Evolutionary conservation across 2,888 invertebrate species (phyloP).

Genomic region (Acronicta psi): DNA sequence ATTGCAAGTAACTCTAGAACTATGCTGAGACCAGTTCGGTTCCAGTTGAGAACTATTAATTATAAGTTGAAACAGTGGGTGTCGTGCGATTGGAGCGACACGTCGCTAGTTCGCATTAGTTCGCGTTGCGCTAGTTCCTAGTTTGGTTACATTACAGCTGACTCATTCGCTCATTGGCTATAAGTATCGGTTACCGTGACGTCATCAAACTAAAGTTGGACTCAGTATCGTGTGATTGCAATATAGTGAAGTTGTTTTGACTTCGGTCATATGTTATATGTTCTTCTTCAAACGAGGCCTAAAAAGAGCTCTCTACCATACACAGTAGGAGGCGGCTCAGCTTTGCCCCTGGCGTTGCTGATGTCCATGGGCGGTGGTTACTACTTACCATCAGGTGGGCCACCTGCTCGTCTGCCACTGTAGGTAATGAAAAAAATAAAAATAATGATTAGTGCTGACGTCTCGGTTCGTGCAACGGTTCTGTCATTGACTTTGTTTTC

Average conservation of each 20-base stretch:
- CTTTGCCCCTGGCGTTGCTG: too few species aligned
- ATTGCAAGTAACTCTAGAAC: constrained; percentile 39
- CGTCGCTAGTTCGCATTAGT: constrained; percentile 33
- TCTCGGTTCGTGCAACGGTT: too few species aligned
- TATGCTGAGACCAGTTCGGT: constrained; percentile 34
- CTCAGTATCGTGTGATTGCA: not conserved
- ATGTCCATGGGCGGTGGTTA: too few species aligned
- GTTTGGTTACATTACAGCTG: constrained; percentile 36
- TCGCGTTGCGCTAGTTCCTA: constrained; percentile 25
- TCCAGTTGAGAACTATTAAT: constrained; percentile 47
- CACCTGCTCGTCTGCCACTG: too few species aligned
- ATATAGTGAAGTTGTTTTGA: not conserved
- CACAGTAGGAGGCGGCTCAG: too few species aligned
- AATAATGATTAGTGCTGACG: too few species aligned
- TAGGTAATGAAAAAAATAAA: too few species aligned
- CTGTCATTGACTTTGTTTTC: too few species aligned
- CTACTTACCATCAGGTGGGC: too few species aligned
- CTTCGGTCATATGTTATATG: not conserved
- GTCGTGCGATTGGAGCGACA: constrained; percentile 37
- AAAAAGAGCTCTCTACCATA: too few species aligned
- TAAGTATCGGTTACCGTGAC: constrained; percentile 25
- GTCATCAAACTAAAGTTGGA: constrained; percentile 12
- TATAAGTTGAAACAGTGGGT: constrained; percentile 48
- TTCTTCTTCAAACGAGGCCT: too few species aligned
- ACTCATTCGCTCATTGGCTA: constrained; percentile 35